Evolutionary conservation across 2,888 invertebrate genomes (phyloP).

Genomic region (Papilio protenor): DNA sequence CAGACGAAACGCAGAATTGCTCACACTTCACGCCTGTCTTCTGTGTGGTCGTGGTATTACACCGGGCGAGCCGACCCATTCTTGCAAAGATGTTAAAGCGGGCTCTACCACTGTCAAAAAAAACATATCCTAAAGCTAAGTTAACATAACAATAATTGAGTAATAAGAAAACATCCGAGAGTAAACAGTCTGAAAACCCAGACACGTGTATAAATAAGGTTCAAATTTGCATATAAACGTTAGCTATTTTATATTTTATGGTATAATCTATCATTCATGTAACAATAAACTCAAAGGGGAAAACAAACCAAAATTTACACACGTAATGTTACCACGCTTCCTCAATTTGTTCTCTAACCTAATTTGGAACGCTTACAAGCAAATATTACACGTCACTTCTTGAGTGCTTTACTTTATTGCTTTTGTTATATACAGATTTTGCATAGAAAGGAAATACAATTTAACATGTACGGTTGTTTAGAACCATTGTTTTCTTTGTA

Average conservation of each 20-base stretch:
- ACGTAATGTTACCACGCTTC: not conserved
- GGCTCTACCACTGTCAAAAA: no score
- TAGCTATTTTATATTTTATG: not conserved
- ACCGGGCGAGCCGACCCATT: no score
- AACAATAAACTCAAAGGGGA: not conserved
- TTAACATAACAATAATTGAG: no score
- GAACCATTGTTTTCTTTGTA: not conserved
- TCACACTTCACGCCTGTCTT: no score
- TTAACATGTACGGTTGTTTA: not conserved
- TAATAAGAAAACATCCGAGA: no score
- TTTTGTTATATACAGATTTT: not conserved
- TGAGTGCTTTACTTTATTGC: conserved; percentile 30
- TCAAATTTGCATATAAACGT: no score
- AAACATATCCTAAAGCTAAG: no score
- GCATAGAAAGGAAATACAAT: not conserved
- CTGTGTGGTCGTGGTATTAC: no score
- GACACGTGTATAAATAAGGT: no score
- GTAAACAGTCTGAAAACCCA: no score
- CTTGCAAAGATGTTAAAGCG: no score
- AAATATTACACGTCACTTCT: not conserved
- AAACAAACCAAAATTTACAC: not conserved
- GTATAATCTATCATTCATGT: not conserved
- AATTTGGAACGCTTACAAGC: conserved; percentile 13
- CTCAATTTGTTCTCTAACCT: not conserved
- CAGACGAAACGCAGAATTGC: no score